phyloP scores from a whole-genome alignment of 2,888 invertebrate species.

The Anthrax anthrax region DNA sequence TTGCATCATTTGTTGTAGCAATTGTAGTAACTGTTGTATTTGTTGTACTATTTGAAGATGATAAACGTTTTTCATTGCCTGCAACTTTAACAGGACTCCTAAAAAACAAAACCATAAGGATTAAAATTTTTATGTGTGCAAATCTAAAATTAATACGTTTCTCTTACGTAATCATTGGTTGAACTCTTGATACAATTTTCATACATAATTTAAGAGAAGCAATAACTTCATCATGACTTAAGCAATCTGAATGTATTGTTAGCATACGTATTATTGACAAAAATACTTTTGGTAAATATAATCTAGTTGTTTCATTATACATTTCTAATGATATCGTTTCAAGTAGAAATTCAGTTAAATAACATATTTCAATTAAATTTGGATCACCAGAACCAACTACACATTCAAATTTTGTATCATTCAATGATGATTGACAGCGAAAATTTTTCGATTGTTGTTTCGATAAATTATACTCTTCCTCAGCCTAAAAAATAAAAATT shows the following conservation, averaged over 20 bases:
- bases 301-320: constrained; percentile 60
- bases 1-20: neutral
- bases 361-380: constrained; percentile 52
- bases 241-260: constrained; percentile 38
- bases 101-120: neutral
- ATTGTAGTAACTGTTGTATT: constrained; percentile 1
- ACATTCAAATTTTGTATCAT: constrained; percentile 23
- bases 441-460: constrained; percentile 12
- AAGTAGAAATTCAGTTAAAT: constrained; percentile 56
- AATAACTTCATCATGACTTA: constrained; percentile 42
- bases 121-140: neutral
- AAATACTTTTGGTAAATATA: constrained; percentile 63
- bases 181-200: constrained; percentile 60
- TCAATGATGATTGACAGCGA: constrained; percentile 8
- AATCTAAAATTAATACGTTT: neutral
- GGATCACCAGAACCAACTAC: constrained; percentile 49
- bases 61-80: constrained; percentile 13
- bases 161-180: constrained; percentile 43
- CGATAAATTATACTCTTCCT: constrained; percentile 11
- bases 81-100: constrained; percentile 30
- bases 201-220: constrained; percentile 52
- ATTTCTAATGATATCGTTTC: constrained; percentile 63
- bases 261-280: constrained; percentile 48
- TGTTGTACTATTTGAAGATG: constrained; percentile 14
- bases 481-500: constrained; percentile 16